Evolutionary conservation across 2,113 vertebrate genomes (phyloP).

Genomic region (Polypterus bichir): DNA sequence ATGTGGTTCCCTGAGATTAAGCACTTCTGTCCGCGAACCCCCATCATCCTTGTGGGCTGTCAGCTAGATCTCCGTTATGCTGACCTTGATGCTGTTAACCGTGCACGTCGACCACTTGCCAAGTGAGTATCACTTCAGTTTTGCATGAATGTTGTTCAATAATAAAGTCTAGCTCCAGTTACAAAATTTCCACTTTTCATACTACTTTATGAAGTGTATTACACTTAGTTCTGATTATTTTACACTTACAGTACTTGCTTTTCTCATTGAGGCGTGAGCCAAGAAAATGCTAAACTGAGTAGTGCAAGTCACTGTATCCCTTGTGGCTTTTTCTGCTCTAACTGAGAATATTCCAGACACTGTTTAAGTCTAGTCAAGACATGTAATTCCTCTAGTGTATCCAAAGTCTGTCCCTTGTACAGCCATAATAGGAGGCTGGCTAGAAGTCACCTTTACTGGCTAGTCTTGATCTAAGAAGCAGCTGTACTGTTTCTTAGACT

Average conservation of each 20-base stretch:
- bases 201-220: background rate
- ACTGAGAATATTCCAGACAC: too few species aligned
- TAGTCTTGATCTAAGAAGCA: too few species aligned
- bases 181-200: background rate
- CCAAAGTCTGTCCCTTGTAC: too few species aligned
- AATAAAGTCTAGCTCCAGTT: background rate
- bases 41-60: slow-evolving; percentile 81
- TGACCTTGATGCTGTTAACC: slow-evolving; percentile 81
- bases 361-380: too few species aligned
- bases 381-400: too few species aligned
- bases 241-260: background rate
- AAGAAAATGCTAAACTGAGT: background rate
- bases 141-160: background rate
- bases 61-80: slow-evolving; percentile 86
- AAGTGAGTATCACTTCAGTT: slow-evolving; percentile 43
- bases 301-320: background rate
- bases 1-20: slow-evolving; percentile 89
- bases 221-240: background rate
- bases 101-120: slow-evolving; percentile 68
- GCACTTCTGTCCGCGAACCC: slow-evolving; percentile 82
- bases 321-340: too few species aligned
- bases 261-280: background rate
- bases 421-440: too few species aligned
- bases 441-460: too few species aligned
- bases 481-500: too few species aligned